Conservation (phyloP, 2,113 vertebrate genomes). For the Hemichromis elongatus region DNA sequence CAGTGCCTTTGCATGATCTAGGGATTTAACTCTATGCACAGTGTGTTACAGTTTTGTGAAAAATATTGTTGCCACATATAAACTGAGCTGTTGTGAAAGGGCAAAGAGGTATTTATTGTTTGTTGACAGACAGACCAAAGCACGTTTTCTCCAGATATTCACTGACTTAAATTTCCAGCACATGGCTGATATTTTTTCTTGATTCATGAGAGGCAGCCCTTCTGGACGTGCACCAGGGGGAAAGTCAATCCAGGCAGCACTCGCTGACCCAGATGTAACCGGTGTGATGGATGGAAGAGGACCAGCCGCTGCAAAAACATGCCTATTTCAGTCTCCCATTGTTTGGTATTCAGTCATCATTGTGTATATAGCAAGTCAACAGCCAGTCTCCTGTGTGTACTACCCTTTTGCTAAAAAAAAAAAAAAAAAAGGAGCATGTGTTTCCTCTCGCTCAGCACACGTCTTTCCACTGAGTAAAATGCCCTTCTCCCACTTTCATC, state of each 20-base stretch:
- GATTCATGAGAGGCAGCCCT: not conserved
- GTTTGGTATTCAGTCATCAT: constrained; percentile 59
- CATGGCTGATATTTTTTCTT: not conserved
- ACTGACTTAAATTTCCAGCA: not conserved
- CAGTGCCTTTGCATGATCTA: not conserved
- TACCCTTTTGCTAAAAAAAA: constrained; percentile 14
- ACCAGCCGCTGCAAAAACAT: constrained; percentile 48
- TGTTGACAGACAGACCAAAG: not conserved
- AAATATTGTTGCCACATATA: not conserved
- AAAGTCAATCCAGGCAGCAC: constrained; percentile 4
- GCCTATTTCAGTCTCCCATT: constrained; percentile 67
- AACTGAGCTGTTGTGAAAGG: not conserved
- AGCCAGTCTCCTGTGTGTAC: constrained; percentile 28
- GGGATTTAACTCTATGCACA: not conserved
- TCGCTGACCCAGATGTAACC: constrained; percentile 47
- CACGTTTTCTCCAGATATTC: not conserved
- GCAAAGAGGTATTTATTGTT: not conserved
- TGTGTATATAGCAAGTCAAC: constrained; percentile 42
- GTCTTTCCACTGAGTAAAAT: constrained; percentile 44
- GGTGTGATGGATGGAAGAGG: constrained; percentile 43
- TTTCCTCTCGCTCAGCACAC: constrained; percentile 56
- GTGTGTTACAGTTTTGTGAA: not conserved
- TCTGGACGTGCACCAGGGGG: not conserved
- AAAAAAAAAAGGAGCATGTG: constrained; percentile 26
- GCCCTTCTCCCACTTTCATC: constrained; percentile 26